Conservation (phyloP, 2,888 invertebrate species). For the Trissonchulus latispiculum region DNA sequence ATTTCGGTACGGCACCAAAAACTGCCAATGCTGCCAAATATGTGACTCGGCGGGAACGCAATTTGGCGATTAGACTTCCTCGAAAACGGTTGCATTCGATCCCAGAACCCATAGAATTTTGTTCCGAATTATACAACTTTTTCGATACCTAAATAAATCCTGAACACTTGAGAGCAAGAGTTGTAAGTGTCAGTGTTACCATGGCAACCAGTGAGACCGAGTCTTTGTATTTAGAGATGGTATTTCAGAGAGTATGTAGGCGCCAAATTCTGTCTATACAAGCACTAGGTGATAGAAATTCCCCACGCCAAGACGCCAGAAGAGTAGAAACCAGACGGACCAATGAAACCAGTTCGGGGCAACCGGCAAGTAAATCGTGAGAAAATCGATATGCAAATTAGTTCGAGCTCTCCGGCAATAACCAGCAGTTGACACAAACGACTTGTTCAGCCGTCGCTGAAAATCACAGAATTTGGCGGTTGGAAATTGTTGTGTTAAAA, state of each 20-base stretch:
- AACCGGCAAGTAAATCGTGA: neutral
- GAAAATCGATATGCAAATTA: neutral
- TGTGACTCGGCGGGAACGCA: too few species aligned
- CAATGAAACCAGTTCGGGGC: neutral
- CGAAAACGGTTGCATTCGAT: neutral
- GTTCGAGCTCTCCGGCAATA: neutral
- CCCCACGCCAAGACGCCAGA: neutral
- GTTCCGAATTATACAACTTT: neutral
- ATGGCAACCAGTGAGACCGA: neutral
- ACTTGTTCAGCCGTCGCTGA: neutral
- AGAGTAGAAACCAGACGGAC: neutral
- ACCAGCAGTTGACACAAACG: neutral
- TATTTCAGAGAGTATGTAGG: neutral
- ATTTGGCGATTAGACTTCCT: neutral
- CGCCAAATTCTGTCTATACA: neutral
- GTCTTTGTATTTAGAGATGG: neutral
- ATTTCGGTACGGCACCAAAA: too few species aligned
- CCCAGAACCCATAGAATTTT: too few species aligned
- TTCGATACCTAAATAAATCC: neutral
- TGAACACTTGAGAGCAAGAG: neutral
- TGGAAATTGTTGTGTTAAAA: neutral
- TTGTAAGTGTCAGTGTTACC: neutral
- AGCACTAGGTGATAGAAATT: neutral
- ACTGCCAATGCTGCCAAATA: too few species aligned
- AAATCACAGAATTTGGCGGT: neutral